Conservation (phyloP, 2,797 vertebrate genomes). For the Melanotaenia pygmaea region DNA sequence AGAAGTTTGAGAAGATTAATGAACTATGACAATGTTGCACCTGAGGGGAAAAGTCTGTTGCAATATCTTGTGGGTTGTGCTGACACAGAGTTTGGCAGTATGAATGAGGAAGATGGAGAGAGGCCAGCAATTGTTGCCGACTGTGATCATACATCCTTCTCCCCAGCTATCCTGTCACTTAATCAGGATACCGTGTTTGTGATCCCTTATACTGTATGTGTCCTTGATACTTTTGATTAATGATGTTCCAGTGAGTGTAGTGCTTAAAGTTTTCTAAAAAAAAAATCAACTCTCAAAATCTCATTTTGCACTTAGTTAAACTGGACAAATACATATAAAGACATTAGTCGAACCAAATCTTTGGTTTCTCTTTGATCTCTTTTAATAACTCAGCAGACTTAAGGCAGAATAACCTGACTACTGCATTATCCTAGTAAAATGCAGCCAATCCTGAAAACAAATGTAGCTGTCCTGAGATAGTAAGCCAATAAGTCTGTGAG, state of each 20-base stretch:
- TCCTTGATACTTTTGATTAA: constrained; percentile 31
- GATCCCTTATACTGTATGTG: constrained; percentile 46
- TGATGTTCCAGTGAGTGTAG: constrained; percentile 17
- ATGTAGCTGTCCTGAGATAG: constrained; percentile 48
- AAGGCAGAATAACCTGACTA: constrained; percentile 14
- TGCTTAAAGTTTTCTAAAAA: neutral
- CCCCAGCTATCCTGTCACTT: constrained; percentile 62
- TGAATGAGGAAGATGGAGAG: constrained; percentile 73
- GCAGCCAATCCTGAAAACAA: constrained; percentile 50
- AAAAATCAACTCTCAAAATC: constrained; percentile 7
- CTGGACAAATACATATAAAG: constrained; percentile 15
- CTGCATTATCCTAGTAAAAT: constrained; percentile 36
- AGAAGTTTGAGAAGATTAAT: constrained; percentile 91
- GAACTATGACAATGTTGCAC: constrained; percentile 89
- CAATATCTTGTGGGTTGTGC: constrained; percentile 84
- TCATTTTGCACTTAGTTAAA: constrained; percentile 11
- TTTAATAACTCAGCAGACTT: constrained; percentile 41
- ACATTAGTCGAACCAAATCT: constrained; percentile 25
- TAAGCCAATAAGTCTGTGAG: constrained; percentile 61
- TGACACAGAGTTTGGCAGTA: constrained; percentile 76
- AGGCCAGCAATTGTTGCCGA: constrained; percentile 71
- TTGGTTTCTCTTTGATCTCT: constrained; percentile 25
- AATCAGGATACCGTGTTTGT: constrained; percentile 43
- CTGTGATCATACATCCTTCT: constrained; percentile 69
- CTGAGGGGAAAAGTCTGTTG: constrained; percentile 87